phyloP scores from a whole-genome alignment of 2,113 vertebrate species.

The Aleadryas rufinucha region DNA sequence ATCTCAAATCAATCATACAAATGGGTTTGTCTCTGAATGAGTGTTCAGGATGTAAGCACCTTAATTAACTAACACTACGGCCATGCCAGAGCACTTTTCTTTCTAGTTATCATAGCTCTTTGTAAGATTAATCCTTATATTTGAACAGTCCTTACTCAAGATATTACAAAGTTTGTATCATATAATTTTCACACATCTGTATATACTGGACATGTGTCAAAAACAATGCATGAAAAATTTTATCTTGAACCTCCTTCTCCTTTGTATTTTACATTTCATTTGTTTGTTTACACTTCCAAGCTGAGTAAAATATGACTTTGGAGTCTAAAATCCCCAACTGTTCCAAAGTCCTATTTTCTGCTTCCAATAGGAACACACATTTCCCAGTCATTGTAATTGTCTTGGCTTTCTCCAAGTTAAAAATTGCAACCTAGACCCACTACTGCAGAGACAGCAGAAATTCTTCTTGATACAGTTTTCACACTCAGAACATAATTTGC shows the following conservation, averaged over 20 bases:
- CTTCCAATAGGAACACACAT: background rate
- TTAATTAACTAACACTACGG: background rate
- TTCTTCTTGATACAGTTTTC: background rate
- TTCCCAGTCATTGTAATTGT: background rate
- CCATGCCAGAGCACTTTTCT: background rate
- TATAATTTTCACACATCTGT: background rate
- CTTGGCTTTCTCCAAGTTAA: background rate
- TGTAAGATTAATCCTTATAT: background rate
- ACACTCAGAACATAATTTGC: background rate
- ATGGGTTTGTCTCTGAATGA: background rate
- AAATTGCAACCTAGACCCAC: background rate
- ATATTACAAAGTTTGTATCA: background rate
- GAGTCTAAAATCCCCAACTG: background rate
- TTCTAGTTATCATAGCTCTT: background rate
- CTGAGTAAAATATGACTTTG: background rate
- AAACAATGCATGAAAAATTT: background rate
- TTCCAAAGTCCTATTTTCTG: background rate
- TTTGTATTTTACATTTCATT: background rate
- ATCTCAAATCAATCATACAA: background rate
- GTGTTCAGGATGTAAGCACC: background rate
- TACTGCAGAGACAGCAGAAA: background rate
- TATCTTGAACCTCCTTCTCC: background rate
- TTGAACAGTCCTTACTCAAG: background rate
- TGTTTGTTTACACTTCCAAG: background rate
- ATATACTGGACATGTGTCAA: background rate